Conservation (phyloP, 2,888 invertebrate genomes). For the Pycnomerus fuliginosus region DNA sequence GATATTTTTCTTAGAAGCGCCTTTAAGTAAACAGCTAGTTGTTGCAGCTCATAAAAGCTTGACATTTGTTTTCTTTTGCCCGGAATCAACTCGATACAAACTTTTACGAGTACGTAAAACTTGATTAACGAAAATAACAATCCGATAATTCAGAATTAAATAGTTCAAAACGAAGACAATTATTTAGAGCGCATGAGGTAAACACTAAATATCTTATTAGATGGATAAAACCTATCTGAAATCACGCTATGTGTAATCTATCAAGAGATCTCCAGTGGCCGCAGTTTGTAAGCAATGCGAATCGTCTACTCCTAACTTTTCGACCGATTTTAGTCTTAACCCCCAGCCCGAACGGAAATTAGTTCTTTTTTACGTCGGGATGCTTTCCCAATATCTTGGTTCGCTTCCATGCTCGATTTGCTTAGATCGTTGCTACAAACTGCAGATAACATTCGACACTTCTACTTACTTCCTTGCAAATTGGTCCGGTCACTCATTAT, state of each 20-base stretch:
- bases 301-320: slow-evolving; percentile 41
- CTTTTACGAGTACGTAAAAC: slow-evolving; percentile 11
- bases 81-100: slow-evolving; percentile 7
- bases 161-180: too few relatives aligned
- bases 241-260: slow-evolving; percentile 44
- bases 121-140: slow-evolving; percentile 11
- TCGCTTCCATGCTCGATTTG: slow-evolving; percentile 47
- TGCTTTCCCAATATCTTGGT: slow-evolving; percentile 47
- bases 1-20: slow-evolving; percentile 4
- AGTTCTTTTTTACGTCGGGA: slow-evolving; percentile 49
- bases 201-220: slow-evolving; percentile 45
- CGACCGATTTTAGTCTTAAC: slow-evolving; percentile 46
- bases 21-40: too few relatives aligned
- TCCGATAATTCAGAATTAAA: too few relatives aligned
- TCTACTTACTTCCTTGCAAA: slow-evolving; percentile 28
- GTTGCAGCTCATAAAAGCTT: neutral
- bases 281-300: slow-evolving; percentile 41
- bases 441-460: slow-evolving; percentile 39
- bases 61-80: slow-evolving; percentile 6
- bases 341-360: slow-evolving; percentile 49
- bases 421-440: slow-evolving; percentile 42
- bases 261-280: slow-evolving; percentile 44
- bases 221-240: slow-evolving; percentile 24
- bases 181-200: slow-evolving; percentile 26
- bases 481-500: too few relatives aligned